A percentile compares a stretch with the other conserved stretches of the same genome.
Conservation (phyloP, 1,140 invertebrate species). For the Drosophila quadrilineata region DNA sequence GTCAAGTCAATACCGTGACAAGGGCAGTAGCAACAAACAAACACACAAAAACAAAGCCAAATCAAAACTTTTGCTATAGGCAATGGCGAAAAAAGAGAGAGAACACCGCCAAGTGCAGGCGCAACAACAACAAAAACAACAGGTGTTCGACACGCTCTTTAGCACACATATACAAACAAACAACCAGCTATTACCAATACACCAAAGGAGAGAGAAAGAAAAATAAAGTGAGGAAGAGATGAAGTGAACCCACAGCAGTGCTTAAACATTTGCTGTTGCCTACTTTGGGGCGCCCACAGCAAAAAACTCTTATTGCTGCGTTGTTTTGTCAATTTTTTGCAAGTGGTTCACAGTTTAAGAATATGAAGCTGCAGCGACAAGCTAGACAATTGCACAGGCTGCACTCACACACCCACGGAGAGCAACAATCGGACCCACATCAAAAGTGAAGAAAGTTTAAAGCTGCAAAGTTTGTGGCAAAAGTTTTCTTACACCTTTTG, state of each 20-base stretch:
- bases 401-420: too few relatives aligned
- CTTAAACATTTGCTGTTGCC: conserved; percentile 44
- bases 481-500: conserved; percentile 62
- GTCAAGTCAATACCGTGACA: conserved; percentile 12
- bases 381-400: too few relatives aligned
- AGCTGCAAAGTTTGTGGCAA: conserved; percentile 52
- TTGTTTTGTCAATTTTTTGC: background rate
- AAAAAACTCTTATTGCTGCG: conserved; percentile 11
- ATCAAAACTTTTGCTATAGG: conserved; percentile 37
- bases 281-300: conserved; percentile 38
- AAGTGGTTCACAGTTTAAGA: too few relatives aligned
- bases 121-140: conserved; percentile 53
- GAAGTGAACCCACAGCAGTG: conserved; percentile 13
- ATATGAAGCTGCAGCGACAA: conserved; percentile 1
- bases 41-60: conserved; percentile 42
- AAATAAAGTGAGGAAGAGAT: too few relatives aligned
- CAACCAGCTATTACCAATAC: background rate
- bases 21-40: conserved; percentile 6
- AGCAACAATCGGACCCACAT: conserved; percentile 21
- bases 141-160: conserved; percentile 61
- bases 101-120: background rate
- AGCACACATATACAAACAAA: conserved; percentile 11
- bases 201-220: too few relatives aligned
- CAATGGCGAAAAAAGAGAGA: conserved; percentile 16
- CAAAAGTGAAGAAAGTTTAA: conserved; percentile 70